phyloP scores from a whole-genome alignment of 2,888 invertebrate species.

The Ferdinandea cuprea region DNA sequence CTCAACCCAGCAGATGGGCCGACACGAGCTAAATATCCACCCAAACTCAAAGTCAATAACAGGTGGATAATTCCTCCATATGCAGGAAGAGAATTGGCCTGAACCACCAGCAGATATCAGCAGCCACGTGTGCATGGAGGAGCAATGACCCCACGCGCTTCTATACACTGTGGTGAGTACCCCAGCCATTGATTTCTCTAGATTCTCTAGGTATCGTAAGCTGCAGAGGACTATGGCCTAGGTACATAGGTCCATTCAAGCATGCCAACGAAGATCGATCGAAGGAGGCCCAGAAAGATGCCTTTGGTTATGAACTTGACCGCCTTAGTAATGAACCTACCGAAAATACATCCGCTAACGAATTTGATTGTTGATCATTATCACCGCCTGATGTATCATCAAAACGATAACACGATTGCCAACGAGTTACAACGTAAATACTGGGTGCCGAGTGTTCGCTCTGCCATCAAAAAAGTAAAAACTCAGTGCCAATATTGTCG shows the following conservation, averaged over 20 bases:
- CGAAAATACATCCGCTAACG: constrained; percentile 10
- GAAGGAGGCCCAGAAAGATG: constrained; percentile 27
- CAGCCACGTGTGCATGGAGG: neutral
- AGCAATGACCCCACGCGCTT: neutral
- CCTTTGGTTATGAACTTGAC: too few species aligned
- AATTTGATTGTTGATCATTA: constrained; percentile 2
- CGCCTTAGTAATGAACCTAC: constrained; percentile 42
- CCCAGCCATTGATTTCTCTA: neutral
- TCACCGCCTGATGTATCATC: constrained; percentile 26
- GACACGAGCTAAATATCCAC: constrained; percentile 56
- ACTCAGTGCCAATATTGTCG: constrained; percentile 24
- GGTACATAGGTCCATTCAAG: neutral
- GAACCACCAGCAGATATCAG: constrained; percentile 6
- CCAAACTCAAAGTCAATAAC: constrained; percentile 13
- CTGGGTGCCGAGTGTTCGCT: constrained; percentile 38
- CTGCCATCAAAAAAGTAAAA: constrained; percentile 20
- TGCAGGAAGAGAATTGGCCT: constrained; percentile 2
- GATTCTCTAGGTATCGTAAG: neutral
- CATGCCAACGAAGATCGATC: neutral
- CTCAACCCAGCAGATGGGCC: constrained; percentile 75
- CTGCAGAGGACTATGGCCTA: neutral
- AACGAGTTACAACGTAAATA: constrained; percentile 27
- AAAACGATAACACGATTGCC: constrained; percentile 35
- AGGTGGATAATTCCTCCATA: constrained; percentile 3
- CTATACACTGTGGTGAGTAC: neutral